A percentile compares a stretch with the other conserved stretches of the same genome.
Conservation (phyloP, 1,140 invertebrate genomes). For the Carposina sasakii region DNA sequence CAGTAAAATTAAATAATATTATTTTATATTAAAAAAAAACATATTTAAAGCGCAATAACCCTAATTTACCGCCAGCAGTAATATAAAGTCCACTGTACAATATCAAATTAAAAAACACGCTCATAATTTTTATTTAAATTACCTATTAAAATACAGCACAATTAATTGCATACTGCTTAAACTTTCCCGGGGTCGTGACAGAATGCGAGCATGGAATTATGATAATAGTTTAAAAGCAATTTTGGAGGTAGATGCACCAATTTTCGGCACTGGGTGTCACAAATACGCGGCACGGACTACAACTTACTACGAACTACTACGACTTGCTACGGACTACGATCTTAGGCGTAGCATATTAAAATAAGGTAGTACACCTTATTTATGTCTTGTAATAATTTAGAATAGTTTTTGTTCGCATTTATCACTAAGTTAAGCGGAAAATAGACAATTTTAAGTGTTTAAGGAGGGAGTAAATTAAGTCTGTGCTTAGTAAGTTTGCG, state of each 20-base stretch:
- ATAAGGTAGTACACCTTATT: too few relatives aligned
- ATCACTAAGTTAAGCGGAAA: slow-evolving; percentile 20
- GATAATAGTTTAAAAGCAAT: slow-evolving; percentile 65
- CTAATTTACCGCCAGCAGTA: too few relatives aligned
- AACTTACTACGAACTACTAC: slow-evolving; percentile 8
- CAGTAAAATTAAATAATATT: too few relatives aligned
- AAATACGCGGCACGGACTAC: slow-evolving; percentile 26
- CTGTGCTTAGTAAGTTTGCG: too few relatives aligned
- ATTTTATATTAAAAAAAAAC: too few relatives aligned
- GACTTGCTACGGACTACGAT: slow-evolving; percentile 15
- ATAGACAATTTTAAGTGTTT: too few relatives aligned
- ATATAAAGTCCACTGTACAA: slow-evolving; percentile 25
- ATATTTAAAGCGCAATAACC: too few relatives aligned
- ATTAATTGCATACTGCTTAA: slow-evolving; percentile 22
- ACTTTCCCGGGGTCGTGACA: slow-evolving; percentile 39
- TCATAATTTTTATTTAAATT: slow-evolving; percentile 21
- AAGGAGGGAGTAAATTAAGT: too few relatives aligned
- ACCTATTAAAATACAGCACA: too few relatives aligned
- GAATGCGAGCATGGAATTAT: slow-evolving; percentile 58
- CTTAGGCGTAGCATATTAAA: slow-evolving; percentile 36
- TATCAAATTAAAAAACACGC: slow-evolving; percentile 26
- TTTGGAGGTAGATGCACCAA: slow-evolving; percentile 47
- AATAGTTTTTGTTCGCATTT: slow-evolving; percentile 30
- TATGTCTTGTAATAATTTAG: slow-evolving; percentile 32
- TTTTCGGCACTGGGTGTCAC: slow-evolving; percentile 41